Evolutionary conservation across 2,888 invertebrate genomes (phyloP), one percentile per base, ranked within the genome.

Genomic region (Smittia aterrima): DNA sequence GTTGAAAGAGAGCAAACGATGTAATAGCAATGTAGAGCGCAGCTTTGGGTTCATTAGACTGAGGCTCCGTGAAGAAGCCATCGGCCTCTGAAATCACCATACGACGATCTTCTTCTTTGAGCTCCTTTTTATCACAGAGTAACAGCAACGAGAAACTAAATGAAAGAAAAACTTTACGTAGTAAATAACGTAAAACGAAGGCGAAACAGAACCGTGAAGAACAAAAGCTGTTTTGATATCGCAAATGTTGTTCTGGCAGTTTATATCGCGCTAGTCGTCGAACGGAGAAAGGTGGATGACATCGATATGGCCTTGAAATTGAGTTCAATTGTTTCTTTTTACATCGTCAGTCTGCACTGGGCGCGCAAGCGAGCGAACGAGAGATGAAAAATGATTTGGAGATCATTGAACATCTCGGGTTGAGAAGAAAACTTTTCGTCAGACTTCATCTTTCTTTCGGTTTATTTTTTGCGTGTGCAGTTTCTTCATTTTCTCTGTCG

Each of bases 1-100:
- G n/a, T n/a, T n/a, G n/a, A n/a, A n/a, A n/a, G n/a, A n/a, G n/a
- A 47, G 53, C 24, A 13, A 58, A 58, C 7, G 16, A 58, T 22
- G 27, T 67, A 71, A 71, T 27, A 71, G 27, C 47, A 71, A 71
- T 71, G 54, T 71, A 27, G 71, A 71, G 71, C 71, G 71, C 71
- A 58, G 53, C 54, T 18, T 54, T 58, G 71, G 47, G 71, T 71
- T 71, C 71, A 71, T 53, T 71, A 71, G 54, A 71, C 71, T 47
- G 47, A 47, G 47, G 47, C 47, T n/a, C 47, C 47, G 16, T 47
- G 47, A 47, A 66, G 27, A 22, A 68, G 68, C 68, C 68, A 68
- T 68, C 68, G 68, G 68, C 68, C 68, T 68, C 68, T 67, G 22
- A 20, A 66, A 67, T 16, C 47, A 47, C 47, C 47, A 47, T 47